These are phyloP conservation scores for Phragmatobia fuliginosa DNA, from an alignment of 2,888 invertebrate genomes.

Conservation along the genomic window DNA sequence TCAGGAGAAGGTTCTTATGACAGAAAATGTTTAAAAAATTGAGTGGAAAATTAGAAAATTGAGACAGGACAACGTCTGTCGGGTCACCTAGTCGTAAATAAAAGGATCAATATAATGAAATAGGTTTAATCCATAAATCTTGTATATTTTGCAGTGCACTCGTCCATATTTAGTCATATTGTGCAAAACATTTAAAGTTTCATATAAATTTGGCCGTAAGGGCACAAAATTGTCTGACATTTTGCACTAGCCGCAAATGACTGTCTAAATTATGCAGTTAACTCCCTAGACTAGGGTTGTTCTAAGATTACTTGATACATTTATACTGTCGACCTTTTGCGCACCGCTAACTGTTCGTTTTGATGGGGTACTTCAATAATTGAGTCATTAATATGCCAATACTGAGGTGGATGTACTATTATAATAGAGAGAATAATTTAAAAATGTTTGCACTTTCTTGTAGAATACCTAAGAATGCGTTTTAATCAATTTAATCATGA, in stretches of 20 bases:
- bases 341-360: slow-evolving; percentile 31
- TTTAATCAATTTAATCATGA: background rate
- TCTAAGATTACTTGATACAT: slow-evolving; percentile 31
- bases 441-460: background rate
- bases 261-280: slow-evolving; percentile 79
- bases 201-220: slow-evolving; percentile 41
- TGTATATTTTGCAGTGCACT: slow-evolving; percentile 10
- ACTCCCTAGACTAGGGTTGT: slow-evolving; percentile 55
- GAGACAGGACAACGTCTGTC: too few species aligned
- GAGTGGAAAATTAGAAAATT: too few species aligned
- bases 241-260: slow-evolving; percentile 72
- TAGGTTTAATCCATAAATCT: background rate
- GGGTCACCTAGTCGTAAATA: too few species aligned
- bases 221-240: slow-evolving; percentile 67
- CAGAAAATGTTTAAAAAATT: too few species aligned
- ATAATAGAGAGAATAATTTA: slow-evolving; percentile 9
- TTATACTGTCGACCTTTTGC: slow-evolving; percentile 47
- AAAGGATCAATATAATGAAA: too few species aligned
- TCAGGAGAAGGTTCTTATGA: too few species aligned
- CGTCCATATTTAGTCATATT: slow-evolving; percentile 30
- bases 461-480: background rate
- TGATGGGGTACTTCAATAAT: slow-evolving; percentile 30
- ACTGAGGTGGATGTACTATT: slow-evolving; percentile 10
- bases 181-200: slow-evolving; percentile 34
- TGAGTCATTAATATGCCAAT: slow-evolving; percentile 37